Conservation (phyloP, 2,888 invertebrate species). For the Hyposoter dolosus region DNA sequence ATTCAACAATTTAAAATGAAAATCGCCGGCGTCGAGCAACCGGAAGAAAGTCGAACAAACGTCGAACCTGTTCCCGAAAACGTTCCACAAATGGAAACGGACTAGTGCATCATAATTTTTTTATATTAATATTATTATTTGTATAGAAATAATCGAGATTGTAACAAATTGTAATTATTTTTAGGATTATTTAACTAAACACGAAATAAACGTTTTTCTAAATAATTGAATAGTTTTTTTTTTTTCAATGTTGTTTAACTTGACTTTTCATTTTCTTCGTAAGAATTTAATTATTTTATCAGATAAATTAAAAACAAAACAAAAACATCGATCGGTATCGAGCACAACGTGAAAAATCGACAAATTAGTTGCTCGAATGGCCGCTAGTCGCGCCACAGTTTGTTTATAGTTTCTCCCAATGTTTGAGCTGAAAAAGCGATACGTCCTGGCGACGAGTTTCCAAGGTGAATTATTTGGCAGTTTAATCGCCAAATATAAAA, state of each 20-base stretch:
- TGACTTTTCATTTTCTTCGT: too few relatives aligned
- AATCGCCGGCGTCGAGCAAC: conserved; percentile 59
- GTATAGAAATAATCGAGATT: background rate
- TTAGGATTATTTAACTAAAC: background rate
- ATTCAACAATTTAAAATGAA: conserved; percentile 73
- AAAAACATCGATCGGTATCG: background rate
- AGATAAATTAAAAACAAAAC: background rate
- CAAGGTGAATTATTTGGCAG: conserved; percentile 12
- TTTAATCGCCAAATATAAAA: conserved; percentile 18
- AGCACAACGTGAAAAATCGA: background rate
- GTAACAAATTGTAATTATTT: background rate
- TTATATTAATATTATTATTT: background rate
- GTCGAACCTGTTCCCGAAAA: conserved; percentile 31
- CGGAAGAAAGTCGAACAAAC: conserved; percentile 38
- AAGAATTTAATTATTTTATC: background rate
- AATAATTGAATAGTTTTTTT: background rate
- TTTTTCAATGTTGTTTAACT: too few relatives aligned
- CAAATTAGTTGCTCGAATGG: conserved; percentile 3
- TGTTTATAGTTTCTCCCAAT: conserved; percentile 48
- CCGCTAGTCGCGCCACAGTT: conserved; percentile 50
- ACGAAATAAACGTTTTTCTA: background rate
- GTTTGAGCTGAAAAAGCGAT: background rate
- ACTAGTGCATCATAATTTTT: background rate
- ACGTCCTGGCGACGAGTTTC: conserved; percentile 6
- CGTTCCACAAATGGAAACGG: background rate